Base-by-base conservation (phyloP, 2,113 vertebrate species). In the Elachura formosa region DNA sequence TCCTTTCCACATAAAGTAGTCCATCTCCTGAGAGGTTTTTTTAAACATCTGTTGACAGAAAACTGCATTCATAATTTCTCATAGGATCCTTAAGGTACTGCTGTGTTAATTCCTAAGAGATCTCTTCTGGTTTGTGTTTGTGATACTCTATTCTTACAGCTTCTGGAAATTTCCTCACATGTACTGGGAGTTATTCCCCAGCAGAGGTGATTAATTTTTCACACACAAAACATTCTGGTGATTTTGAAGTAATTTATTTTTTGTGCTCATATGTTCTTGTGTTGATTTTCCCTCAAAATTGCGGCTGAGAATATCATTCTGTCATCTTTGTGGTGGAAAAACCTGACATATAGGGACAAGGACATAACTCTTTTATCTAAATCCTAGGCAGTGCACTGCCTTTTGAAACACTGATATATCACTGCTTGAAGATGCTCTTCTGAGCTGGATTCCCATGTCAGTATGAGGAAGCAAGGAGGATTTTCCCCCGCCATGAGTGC, bases 281-380 rank as follows among this genome's bases (percentile, higher is more conserved):
- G 41, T 33, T 76, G 45, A 34, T 83, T 89, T 76, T 19, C n/a
- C 51, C 41, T 66, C 36, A 49, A 61, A 89, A 73, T 40, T 26
- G 20, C 18, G 18, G 25, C 41, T 36, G 34, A 46, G 28, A 78
- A 23, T 10, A 68, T 38, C 2, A 76, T 45, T 64, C 25, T 54
- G 31, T 62, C 73, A 58, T 84, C 82, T 73, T 77, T 26, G 21
- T 23, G 10, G 54, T 33, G 54, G 25, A 54, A 61, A 62, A 54
- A 5, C 1, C 5, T 0, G 3, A 48, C 25, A 34, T 5, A 34
- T 0, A 54, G 40, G 21, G 17, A 54, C n/a, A 78, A 34, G 38
- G 18, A 51, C 17, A 19, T 40, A 7, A 7, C 25, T 46, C 18
- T 5, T 1, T 31, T 61, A 40, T n/a, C 51, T 51, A 64, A 86